Percentiles rank a stretch among this genome's conserved stretches.
phyloP scores from a whole-genome alignment of 2,888 invertebrate genomes.

The Junonia oenone region DNA sequence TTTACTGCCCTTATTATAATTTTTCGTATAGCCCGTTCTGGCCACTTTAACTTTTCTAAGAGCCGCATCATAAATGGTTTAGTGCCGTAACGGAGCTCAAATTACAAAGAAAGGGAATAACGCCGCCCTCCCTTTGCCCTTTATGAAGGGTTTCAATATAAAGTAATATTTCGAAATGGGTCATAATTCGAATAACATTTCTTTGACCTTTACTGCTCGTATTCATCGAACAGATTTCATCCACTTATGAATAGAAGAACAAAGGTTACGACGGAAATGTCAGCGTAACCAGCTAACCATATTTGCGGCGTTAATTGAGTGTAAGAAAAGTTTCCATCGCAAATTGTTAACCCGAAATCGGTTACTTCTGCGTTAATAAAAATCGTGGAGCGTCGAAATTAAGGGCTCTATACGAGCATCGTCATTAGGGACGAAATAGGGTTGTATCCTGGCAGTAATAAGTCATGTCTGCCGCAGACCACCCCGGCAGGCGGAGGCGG shows the following conservation, averaged over 20 bases:
- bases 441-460: conserved; percentile 77
- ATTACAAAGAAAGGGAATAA: conserved; percentile 68
- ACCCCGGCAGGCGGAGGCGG: conserved; percentile 27
- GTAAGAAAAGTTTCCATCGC: neutral
- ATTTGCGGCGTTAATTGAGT: conserved; percentile 15
- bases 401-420: conserved; percentile 69
- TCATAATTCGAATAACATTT: conserved; percentile 69
- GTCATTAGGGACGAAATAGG: conserved; percentile 77
- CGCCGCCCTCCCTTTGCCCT: conserved; percentile 66
- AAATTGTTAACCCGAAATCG: conserved; percentile 25
- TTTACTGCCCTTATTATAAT: conserved; percentile 26
- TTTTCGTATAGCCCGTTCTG: conserved; percentile 50
- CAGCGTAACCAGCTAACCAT: conserved; percentile 22
- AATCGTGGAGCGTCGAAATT: conserved; percentile 75
- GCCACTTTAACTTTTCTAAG: conserved; percentile 61
- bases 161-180: conserved; percentile 64
- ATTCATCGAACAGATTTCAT: conserved; percentile 25
- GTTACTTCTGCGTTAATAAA: conserved; percentile 74
- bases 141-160: conserved; percentile 66
- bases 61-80: conserved; percentile 72
- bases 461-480: conserved; percentile 74
- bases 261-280: conserved; percentile 19
- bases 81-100: conserved; percentile 68
- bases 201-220: conserved; percentile 48
- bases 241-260: conserved; percentile 21